Base-by-base conservation (phyloP, 2,797 vertebrate species). In the Paratrypauchen microcephalus region DNA sequence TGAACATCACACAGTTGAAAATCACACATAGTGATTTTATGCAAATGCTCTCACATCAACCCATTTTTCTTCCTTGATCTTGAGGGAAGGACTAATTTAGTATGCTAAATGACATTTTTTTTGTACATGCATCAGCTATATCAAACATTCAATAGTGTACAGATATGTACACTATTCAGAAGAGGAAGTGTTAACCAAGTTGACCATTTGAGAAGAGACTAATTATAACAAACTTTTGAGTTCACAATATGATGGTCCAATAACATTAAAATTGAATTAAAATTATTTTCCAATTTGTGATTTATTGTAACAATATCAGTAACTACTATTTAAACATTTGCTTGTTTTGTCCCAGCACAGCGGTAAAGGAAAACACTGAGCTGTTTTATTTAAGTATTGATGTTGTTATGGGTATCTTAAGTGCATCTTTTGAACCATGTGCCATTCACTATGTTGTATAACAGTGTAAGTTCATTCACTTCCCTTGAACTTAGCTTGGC, bases 401-500 rank as follows among this genome's bases (percentile, higher is more conserved):
- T 50, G 48, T 1, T n/a, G 48, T n/a, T 50, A 18, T 5, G 39
- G 12, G 12, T 41, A 13, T 41, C 39, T 13, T 59, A 32, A 72
- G 73, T 59, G 8, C 15, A 36, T 21, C 19, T 32, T 5, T 36
- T n/a, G 32, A 61, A 41, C 59, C 30, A 39, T 39, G 9, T 6
- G 21, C n/a, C 2, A 9, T 60, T 60, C 19, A n/a, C 21, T 13
- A 41, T 3, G 21, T 62, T 57, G 15, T 68, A 69, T 41, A 39
- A 68, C 32, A 47, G 19, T 1, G 13, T 1, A 19, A 45, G 32
- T 50, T 4, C 39, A 60, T 47, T 60, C 68, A 6, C 69, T 59
- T 47, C 6, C 11, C 9, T 48, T 70, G 78, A 77, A 71, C 82
- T 32, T 69, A 12, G 70, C 7, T 28, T 4, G 52, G 45, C 39